Evolutionary conservation across 2,888 invertebrate species (phyloP).

Genomic region (Keiferia lycopersicella): DNA sequence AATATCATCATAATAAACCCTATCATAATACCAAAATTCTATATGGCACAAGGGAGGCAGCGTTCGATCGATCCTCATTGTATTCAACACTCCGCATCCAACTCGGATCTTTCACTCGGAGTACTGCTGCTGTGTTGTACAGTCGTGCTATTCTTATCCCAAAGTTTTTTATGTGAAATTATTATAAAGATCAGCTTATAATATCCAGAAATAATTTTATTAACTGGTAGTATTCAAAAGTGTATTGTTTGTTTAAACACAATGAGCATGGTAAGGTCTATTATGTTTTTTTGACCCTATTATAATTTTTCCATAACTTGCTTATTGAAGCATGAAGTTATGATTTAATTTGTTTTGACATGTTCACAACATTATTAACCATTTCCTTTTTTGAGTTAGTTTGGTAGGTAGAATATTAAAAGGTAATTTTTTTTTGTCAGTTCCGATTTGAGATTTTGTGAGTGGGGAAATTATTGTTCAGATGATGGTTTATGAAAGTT

Average conservation of each 20-base stretch:
- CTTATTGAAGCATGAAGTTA: constrained; percentile 73
- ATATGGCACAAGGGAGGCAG: constrained; percentile 54
- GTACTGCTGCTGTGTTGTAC: constrained; percentile 59
- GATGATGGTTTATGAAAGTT: constrained; percentile 49
- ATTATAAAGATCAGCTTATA: constrained; percentile 54
- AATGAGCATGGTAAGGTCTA: constrained; percentile 78
- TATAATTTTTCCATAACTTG: constrained; percentile 55
- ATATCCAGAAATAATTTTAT: constrained; percentile 59
- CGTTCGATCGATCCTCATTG: constrained; percentile 66
- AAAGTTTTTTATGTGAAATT: constrained; percentile 48
- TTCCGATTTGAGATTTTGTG: constrained; percentile 30
- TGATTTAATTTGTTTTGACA: constrained; percentile 81
- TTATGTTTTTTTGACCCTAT: constrained; percentile 59
- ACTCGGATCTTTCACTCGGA: constrained; percentile 65
- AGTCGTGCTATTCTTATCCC: constrained; percentile 61
- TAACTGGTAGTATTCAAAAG: constrained; percentile 54
- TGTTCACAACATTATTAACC: constrained; percentile 58
- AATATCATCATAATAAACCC: constrained; percentile 65
- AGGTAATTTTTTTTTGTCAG: constrained; percentile 31
- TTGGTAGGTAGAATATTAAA: constrained; percentile 34
- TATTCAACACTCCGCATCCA: constrained; percentile 56
- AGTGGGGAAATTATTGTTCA: constrained; percentile 13
- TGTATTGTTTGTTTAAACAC: constrained; percentile 70
- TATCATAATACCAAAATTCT: constrained; percentile 55
- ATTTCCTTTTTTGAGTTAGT: constrained; percentile 41